Evolutionary conservation across 1,140 invertebrate genomes (phyloP), one percentile per base, ranked within the genome.

Genomic region (Magallana ariakensis): DNA sequence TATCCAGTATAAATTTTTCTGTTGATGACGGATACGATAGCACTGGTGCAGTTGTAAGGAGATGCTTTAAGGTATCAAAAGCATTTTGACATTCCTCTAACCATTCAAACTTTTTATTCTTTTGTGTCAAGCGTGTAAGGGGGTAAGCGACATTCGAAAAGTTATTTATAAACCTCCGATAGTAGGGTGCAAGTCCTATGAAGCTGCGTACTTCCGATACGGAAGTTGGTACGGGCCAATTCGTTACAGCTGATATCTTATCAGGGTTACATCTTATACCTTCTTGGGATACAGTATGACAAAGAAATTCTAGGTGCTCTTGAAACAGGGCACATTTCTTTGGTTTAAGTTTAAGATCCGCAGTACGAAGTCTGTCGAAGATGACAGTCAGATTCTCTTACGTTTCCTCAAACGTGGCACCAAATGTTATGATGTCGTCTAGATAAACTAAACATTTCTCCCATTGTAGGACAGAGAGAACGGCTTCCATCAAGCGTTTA

Each of bases 211-310:
- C 82, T 11, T 91, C 85, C 57, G 80, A 89, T 0, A 91, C 62
- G 53, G 89, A 90, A n/a, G 7, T 87, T 15, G 93, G 93, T 15
- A 62, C 83, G 11, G 90, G 93, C 87, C 90, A 92, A 11, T 92
- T 60, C 13, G 57, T 56, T n/a, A 94, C 86, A 1, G 88, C 87
- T 16, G 22, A 88, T 87, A 92, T 84, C 84, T 94, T 94, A 2
- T 85, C 84, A 19, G 82, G 87, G 85, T 92, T 85, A 0, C 89
- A 60, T 22, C 66, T 46, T 11, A 92, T 82, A 15, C 89, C 92
- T 15, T 92, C 60, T 84, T 53, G 22, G 91, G 85, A 81, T 94
- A 94, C 4, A 83, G 33, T 9, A 85, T 57, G 60, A 87, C 87
- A 1, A 53, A 58, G 53, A 58, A 62, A 90, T 13, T 54, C 15